phyloP scores from a whole-genome alignment of 2,113 vertebrate genomes.

The Coracopsis vasa region DNA sequence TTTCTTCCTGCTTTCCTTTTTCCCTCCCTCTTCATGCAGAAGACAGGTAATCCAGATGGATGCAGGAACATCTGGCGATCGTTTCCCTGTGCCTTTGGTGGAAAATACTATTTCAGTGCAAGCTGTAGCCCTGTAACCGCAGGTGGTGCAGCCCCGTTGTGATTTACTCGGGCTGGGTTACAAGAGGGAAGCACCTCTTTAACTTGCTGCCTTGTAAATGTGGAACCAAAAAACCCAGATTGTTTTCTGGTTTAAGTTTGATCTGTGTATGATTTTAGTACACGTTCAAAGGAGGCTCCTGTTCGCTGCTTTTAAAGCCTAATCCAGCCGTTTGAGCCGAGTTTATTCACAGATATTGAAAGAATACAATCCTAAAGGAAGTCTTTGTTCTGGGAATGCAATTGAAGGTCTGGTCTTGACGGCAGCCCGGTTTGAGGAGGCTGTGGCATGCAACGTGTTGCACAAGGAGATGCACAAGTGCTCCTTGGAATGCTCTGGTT shows the following conservation, averaged over 20 bases:
- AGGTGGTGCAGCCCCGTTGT: neutral
- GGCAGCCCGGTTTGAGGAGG: neutral
- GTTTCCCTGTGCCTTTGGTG: neutral
- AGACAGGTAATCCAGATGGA: neutral
- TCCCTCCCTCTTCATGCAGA: fast-evolving
- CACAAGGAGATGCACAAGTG: neutral
- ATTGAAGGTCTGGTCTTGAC: neutral
- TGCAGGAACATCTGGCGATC: neutral
- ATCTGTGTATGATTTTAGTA: neutral
- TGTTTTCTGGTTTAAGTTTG: neutral
- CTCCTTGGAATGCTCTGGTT: fast-evolving
- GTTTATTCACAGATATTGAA: neutral
- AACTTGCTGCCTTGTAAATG: neutral
- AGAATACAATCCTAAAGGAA: neutral
- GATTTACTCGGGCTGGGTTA: neutral
- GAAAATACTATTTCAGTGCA: neutral
- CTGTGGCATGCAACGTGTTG: fast-evolving
- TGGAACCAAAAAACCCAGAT: neutral
- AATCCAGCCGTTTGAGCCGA: neutral
- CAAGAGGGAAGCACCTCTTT: neutral
- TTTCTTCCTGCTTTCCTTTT: neutral
- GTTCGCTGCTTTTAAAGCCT: neutral
- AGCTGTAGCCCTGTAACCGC: neutral
- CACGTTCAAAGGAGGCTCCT: neutral
- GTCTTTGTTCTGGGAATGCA: neutral